Conservation (phyloP, 2,888 invertebrate genomes). For the Electrophaes corylata region DNA sequence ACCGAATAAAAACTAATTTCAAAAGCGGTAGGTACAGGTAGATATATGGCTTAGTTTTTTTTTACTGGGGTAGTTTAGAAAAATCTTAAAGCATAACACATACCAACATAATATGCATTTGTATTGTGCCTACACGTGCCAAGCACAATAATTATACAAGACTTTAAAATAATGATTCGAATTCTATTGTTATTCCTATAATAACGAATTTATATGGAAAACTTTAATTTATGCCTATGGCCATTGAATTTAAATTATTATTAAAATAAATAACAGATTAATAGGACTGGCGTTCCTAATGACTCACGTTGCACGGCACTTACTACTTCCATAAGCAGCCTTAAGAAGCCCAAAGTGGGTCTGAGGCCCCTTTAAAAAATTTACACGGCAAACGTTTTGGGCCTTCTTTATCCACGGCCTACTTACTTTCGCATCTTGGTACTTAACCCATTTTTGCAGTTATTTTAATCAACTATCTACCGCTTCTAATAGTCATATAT, state of each 20-base stretch:
- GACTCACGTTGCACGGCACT: constrained; percentile 37
- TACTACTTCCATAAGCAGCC: constrained; percentile 1
- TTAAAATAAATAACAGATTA: constrained; percentile 46
- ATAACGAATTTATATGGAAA: constrained; percentile 31
- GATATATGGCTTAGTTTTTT: too few species aligned
- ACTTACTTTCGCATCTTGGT: not conserved
- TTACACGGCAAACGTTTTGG: not conserved
- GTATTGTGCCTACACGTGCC: not conserved
- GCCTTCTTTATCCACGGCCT: not conserved
- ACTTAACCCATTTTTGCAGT: not conserved
- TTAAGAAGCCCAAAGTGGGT: not conserved
- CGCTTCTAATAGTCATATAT: not conserved
- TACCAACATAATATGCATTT: too few species aligned
- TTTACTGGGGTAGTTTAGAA: too few species aligned
- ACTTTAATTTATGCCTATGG: constrained; percentile 40
- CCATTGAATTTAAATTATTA: constrained; percentile 46
- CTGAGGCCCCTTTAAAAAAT: too few species aligned
- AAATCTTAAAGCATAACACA: too few species aligned
- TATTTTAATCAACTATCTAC: not conserved
- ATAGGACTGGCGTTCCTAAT: constrained; percentile 35
- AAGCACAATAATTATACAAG: constrained; percentile 12
- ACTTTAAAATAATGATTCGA: constrained; percentile 21
- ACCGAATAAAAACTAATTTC: too few species aligned
- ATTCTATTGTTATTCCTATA: constrained; percentile 34
- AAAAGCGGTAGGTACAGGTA: too few species aligned